Conservation (phyloP, 2,888 invertebrate genomes). For the Eupithecia insigniata region DNA sequence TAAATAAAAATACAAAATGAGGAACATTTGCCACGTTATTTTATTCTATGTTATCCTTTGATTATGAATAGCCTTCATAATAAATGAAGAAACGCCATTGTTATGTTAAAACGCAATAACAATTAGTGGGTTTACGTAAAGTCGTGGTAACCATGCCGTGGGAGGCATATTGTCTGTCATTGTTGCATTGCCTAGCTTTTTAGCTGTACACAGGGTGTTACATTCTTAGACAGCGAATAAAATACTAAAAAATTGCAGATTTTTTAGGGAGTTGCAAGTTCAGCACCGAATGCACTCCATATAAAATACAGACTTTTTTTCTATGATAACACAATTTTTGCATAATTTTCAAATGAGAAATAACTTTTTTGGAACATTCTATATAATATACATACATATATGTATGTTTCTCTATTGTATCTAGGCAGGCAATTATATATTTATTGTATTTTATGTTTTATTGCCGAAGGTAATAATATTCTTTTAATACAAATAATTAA, state of each 20-base stretch:
- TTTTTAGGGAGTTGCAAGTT: not conserved
- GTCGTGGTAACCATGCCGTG: constrained; percentile 80
- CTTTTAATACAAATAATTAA: not conserved
- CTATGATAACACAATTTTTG: not conserved
- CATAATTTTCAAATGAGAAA: not conserved
- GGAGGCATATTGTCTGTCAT: constrained; percentile 69
- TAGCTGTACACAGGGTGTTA: not conserved
- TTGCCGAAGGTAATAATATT: not conserved
- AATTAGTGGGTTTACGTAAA: constrained; percentile 78
- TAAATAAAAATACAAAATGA: not conserved
- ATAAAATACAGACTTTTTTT: not conserved
- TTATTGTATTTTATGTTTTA: not conserved
- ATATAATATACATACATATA: constrained; percentile 14
- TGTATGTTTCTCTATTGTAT: constrained; percentile 1
- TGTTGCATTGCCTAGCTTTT: constrained; percentile 34
- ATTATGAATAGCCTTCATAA: constrained; percentile 43
- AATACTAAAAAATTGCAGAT: too few relatives aligned
- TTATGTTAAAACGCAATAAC: constrained; percentile 66
- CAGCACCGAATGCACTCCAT: not conserved
- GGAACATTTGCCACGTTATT: constrained; percentile 17
- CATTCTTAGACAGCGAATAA: not conserved
- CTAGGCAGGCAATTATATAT: not conserved
- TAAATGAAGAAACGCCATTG: constrained; percentile 66
- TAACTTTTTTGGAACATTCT: not conserved
- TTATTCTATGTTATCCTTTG: constrained; percentile 28